These are phyloP conservation scores for Vireo griseus DNA, from an alignment of 2,797 vertebrate genomes.

Conservation along the genomic window DNA sequence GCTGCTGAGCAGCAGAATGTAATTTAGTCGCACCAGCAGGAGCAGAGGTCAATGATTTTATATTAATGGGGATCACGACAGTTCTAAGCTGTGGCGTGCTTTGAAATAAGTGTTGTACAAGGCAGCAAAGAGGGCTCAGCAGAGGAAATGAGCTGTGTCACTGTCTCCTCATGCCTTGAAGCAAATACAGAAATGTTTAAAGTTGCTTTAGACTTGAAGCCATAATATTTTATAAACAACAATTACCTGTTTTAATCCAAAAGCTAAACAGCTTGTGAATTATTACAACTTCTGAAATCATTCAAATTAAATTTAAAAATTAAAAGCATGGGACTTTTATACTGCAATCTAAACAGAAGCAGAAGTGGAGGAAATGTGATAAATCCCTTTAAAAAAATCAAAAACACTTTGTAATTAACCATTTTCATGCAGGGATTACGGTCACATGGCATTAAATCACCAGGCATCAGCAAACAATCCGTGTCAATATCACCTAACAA, in stretches of 20 bases:
- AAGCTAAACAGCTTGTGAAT: slow-evolving; percentile 20
- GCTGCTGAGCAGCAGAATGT: slow-evolving; percentile 81
- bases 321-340: not conserved
- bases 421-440: slow-evolving; percentile 9
- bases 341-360: not conserved
- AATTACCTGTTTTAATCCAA: slow-evolving; percentile 58
- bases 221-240: slow-evolving; percentile 72
- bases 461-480: slow-evolving; percentile 2
- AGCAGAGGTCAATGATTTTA: slow-evolving; percentile 85
- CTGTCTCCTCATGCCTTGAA: slow-evolving; percentile 74
- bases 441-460: slow-evolving; percentile 16
- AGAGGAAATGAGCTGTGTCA: slow-evolving; percentile 80
- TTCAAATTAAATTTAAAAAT: not conserved
- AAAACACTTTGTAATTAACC: slow-evolving; percentile 7
- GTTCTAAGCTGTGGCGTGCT: slow-evolving; percentile 80
- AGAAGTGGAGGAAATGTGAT: not conserved
- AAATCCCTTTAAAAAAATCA: not conserved
- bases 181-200: slow-evolving; percentile 65
- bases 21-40: slow-evolving; percentile 79
- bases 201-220: slow-evolving; percentile 40
- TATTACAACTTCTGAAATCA: not conserved
- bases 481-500: not conserved
- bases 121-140: slow-evolving; percentile 74
- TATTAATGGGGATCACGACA: slow-evolving; percentile 84
- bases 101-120: slow-evolving; percentile 82